phyloP scores from a whole-genome alignment of 1,140 invertebrate genomes.

The Dendroctonus valens region DNA sequence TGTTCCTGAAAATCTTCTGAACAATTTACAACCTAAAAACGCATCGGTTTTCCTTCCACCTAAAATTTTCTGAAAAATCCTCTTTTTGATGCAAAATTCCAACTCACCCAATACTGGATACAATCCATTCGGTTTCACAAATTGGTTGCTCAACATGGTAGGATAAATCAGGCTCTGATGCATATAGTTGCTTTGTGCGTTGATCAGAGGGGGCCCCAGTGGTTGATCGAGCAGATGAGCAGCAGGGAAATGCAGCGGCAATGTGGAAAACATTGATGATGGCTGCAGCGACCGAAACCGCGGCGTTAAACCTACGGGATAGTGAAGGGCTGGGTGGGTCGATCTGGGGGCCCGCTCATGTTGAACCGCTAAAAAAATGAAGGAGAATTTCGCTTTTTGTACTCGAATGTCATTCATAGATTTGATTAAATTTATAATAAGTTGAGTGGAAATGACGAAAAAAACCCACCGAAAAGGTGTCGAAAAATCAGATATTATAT shows the following conservation, averaged over 20 bases:
- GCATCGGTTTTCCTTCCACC: too few species aligned
- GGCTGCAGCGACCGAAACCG: slow-evolving; percentile 45
- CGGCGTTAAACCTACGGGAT: slow-evolving; percentile 48
- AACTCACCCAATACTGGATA: slow-evolving; percentile 29
- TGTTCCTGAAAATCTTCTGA: too few species aligned
- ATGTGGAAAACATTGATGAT: slow-evolving; percentile 53
- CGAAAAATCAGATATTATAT: too few species aligned
- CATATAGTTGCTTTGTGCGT: slow-evolving; percentile 37
- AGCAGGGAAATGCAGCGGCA: slow-evolving; percentile 53
- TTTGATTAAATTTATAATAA: too few species aligned
- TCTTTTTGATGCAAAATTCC: too few species aligned
- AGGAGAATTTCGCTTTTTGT: not conserved
- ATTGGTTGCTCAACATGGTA: slow-evolving; percentile 37
- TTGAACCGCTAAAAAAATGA: slow-evolving; percentile 70
- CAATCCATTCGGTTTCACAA: slow-evolving; percentile 39
- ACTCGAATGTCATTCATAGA: too few species aligned
- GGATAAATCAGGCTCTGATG: slow-evolving; percentile 48
- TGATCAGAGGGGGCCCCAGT: slow-evolving; percentile 17
- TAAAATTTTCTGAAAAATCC: too few species aligned
- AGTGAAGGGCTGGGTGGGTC: slow-evolving; percentile 44
- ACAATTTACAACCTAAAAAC: too few species aligned
- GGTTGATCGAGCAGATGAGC: slow-evolving; percentile 36
- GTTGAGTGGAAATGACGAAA: too few species aligned
- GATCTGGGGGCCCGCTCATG: slow-evolving; percentile 81
- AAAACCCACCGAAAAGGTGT: too few species aligned